Evolutionary conservation across 2,797 vertebrate genomes (phyloP).

Genomic region (Rhynchotus rufescens): DNA sequence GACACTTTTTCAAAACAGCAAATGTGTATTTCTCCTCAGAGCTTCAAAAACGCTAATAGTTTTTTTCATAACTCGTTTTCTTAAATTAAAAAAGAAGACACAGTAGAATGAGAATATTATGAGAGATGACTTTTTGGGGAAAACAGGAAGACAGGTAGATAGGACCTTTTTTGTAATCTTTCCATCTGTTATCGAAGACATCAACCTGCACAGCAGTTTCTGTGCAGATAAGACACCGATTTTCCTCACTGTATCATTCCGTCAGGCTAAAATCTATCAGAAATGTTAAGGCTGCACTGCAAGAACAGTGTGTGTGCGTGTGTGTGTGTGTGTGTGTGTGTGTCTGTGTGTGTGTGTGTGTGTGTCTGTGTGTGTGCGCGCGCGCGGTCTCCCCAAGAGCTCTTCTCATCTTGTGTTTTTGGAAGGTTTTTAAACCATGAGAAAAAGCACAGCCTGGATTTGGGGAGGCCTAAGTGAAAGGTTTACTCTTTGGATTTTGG

Average conservation of each 20-base stretch:
- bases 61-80: neutral
- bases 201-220: neutral
- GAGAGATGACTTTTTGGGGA: neutral
- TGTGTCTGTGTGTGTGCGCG: too few species aligned
- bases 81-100: neutral
- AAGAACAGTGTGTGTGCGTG: neutral
- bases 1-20: neutral
- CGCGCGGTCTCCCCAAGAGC: neutral
- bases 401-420: neutral
- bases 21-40: neutral
- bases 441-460: neutral
- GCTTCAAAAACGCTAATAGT: neutral
- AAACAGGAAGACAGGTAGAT: neutral
- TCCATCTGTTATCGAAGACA: neutral
- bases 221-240: neutral
- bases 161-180: neutral
- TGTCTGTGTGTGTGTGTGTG: neutral
- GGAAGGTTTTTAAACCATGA: neutral
- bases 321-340: neutral
- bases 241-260: accelerated
- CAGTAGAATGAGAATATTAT: neutral
- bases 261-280: neutral
- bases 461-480: neutral
- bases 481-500: neutral
- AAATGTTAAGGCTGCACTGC: neutral